phyloP scores from a whole-genome alignment of 2,113 vertebrate genomes.

The Odocoileus virginianus region DNA sequence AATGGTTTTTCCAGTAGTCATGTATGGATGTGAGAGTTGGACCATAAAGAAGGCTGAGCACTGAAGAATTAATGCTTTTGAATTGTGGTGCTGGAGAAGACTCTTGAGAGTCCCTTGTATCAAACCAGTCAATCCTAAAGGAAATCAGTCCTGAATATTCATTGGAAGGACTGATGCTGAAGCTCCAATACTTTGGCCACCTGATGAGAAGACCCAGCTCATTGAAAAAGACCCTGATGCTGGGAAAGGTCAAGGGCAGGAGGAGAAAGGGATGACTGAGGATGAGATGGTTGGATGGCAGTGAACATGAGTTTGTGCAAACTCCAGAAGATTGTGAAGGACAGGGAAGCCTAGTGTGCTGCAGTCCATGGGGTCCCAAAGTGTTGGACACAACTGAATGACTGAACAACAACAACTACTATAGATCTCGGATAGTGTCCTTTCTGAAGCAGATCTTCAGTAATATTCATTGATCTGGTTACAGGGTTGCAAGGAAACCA shows the following conservation, averaged over 20 bases:
- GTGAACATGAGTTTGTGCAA: background rate
- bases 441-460: slow-evolving; percentile 8
- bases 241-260: background rate
- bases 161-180: background rate
- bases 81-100: background rate
- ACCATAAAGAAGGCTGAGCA: background rate
- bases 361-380: background rate
- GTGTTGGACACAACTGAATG: background rate
- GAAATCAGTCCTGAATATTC: background rate
- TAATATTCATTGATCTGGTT: slow-evolving; percentile 13
- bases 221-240: background rate
- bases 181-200: background rate
- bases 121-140: background rate
- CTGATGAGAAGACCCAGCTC: background rate
- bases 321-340: background rate
- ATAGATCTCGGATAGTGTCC: background rate
- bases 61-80: background rate
- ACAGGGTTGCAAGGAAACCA: slow-evolving; percentile 5
- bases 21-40: background rate
- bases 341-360: background rate
- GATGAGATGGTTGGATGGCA: background rate
- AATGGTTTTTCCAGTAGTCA: background rate
- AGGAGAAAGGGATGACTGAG: background rate
- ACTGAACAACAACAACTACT: background rate
- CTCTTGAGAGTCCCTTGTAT: background rate